Conservation (phyloP, 2,113 vertebrate genomes). For the Coptodon bakossiorum region DNA sequence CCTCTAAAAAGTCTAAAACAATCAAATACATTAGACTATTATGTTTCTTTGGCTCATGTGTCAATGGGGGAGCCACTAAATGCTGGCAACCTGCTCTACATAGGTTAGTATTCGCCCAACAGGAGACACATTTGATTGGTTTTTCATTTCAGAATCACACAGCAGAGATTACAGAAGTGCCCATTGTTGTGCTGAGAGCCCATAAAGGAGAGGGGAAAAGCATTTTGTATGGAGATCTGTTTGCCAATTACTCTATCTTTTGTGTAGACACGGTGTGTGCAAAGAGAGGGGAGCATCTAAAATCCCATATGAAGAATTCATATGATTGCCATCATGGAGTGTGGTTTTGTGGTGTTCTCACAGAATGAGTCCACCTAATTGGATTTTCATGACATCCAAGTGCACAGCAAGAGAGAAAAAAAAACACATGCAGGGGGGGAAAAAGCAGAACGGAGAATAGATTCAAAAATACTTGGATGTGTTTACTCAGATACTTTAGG, state of each 20-base stretch:
- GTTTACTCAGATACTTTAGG: neutral
- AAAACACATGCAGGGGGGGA: neutral
- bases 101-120: neutral
- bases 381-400: constrained; percentile 53
- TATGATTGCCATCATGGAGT: constrained; percentile 42
- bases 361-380: constrained; percentile 62
- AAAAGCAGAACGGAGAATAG: neutral
- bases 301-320: constrained; percentile 60
- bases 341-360: constrained; percentile 29
- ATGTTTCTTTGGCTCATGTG: neutral
- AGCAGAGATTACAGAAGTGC: constrained; percentile 39
- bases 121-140: constrained; percentile 34
- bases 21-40: neutral
- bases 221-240: constrained; percentile 51
- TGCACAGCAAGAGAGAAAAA: neutral
- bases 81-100: neutral
- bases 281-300: constrained; percentile 27
- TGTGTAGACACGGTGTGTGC: constrained; percentile 46
- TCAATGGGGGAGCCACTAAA: neutral
- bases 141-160: constrained; percentile 48
- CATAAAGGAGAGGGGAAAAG: constrained; percentile 38
- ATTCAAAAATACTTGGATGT: neutral
- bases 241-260: constrained; percentile 61
- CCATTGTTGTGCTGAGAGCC: constrained; percentile 53
- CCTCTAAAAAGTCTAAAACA: neutral